phyloP scores from a whole-genome alignment of 2,113 vertebrate species.

The Casuarius casuarius region DNA sequence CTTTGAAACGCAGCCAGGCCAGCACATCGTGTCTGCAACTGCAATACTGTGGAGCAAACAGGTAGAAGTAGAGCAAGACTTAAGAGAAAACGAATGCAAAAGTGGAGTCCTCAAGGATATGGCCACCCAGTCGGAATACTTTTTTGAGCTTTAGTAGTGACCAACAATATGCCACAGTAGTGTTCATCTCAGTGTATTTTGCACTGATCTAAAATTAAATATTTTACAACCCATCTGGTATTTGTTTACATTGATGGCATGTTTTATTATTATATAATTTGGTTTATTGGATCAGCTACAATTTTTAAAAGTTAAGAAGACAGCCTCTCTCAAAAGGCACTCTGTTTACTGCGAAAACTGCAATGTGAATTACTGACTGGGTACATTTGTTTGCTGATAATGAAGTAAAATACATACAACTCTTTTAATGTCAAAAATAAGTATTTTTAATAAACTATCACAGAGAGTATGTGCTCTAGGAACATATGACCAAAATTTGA shows the following conservation, averaged over 20 bases:
- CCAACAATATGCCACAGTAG: not conserved
- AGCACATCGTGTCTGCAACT: not conserved
- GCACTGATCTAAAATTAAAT: slow-evolving; percentile 18
- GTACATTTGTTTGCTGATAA: not conserved
- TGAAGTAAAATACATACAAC: not conserved
- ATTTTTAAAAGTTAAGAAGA: not conserved
- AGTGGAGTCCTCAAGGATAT: not conserved
- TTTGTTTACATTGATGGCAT: slow-evolving; percentile 32
- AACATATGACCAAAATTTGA: not conserved
- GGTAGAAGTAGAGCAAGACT: not conserved
- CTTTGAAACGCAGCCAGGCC: not conserved
- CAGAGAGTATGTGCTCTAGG: not conserved
- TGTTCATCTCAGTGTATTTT: not conserved
- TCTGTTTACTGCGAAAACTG: not conserved
- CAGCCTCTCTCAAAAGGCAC: not conserved
- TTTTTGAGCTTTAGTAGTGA: not conserved
- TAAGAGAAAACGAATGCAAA: not conserved
- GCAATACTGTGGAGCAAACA: not conserved
- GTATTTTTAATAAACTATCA: not conserved
- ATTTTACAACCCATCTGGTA: slow-evolving; percentile 40
- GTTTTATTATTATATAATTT: slow-evolving; percentile 50
- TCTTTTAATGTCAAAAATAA: slow-evolving; percentile 17
- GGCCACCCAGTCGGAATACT: not conserved
- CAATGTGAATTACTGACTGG: not conserved
- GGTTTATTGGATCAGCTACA: not conserved